phyloP scores from a whole-genome alignment of 37 sponge, comb jelly and placozoan species.

The Spongilla lacustris region DNA sequence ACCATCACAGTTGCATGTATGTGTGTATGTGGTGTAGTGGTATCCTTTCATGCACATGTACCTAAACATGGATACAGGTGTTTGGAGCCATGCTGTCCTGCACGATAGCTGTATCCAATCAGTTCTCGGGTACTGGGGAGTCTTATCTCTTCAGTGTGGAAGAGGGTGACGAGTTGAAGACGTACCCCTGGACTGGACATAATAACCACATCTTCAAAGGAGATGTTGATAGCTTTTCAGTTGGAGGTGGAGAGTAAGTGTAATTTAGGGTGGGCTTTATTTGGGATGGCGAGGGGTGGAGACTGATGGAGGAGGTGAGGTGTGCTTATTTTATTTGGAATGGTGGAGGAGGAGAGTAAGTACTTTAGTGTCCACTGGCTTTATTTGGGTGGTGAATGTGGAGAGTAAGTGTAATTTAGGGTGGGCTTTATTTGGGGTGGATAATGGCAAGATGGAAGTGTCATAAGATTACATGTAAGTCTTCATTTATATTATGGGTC shows the following conservation, averaged over 20 bases:
- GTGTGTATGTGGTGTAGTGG: background rate
- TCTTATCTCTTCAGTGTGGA: slow-evolving; percentile 80
- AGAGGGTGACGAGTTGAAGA: slow-evolving; percentile 6
- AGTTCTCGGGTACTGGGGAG: slow-evolving; percentile 88
- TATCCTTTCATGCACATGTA: background rate
- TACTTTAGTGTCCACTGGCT: too few relatives aligned
- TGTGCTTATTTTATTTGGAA: background rate
- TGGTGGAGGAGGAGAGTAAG: too few relatives aligned
- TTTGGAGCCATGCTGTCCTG: slow-evolving; percentile 88
- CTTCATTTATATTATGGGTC: too few relatives aligned
- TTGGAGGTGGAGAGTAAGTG: slow-evolving; percentile 97
- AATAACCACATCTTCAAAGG: slow-evolving; percentile 89
- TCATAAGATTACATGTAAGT: too few relatives aligned
- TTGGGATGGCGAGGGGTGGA: background rate
- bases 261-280: background rate
- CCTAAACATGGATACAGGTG: slow-evolving; percentile 32
- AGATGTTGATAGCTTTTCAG: slow-evolving; percentile 64
- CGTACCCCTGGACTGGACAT: slow-evolving; percentile 81
- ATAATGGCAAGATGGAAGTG: too few relatives aligned
- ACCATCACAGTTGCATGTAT: background rate
- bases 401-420: slow-evolving; percentile 79
- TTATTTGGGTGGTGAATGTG: too few relatives aligned
- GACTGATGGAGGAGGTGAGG: background rate
- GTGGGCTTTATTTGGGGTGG: background rate
- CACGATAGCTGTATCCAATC: slow-evolving; percentile 64